Conservation (phyloP, 2,113 vertebrate genomes). For the Oxyura jamaicensis region DNA sequence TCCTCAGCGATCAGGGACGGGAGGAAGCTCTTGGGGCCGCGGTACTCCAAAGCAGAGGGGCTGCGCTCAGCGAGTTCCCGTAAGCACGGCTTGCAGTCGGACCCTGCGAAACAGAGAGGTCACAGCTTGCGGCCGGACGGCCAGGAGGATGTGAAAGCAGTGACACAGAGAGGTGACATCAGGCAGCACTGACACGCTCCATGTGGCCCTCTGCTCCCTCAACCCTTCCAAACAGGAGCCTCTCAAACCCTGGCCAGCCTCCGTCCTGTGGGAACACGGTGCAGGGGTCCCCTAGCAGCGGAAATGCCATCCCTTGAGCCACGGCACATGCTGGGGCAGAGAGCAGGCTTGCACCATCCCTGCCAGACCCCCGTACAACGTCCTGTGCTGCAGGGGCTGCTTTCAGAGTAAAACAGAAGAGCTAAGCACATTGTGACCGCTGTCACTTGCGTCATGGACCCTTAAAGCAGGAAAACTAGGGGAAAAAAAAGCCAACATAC, state of each 20-base stretch:
- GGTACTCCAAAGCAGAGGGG: slow-evolving; percentile 41
- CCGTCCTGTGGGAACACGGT: not conserved
- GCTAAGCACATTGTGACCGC: not conserved
- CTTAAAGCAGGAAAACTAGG: not conserved
- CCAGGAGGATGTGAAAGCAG: not conserved
- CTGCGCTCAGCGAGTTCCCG: slow-evolving; percentile 21
- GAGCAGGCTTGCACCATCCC: not conserved
- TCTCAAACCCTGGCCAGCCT: not conserved
- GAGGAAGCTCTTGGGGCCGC: slow-evolving; percentile 69
- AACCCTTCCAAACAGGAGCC: not conserved
- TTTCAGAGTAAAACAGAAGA: not conserved
- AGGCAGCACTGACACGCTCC: not conserved
- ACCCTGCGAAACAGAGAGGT: slow-evolving; percentile 74
- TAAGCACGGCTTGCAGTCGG: slow-evolving; percentile 84
- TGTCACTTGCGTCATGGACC: not conserved
- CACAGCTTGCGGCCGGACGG: not conserved
- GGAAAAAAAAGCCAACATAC: not conserved
- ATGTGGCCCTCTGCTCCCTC: accelerated
- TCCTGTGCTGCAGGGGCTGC: not conserved
- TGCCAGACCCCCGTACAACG: not conserved
- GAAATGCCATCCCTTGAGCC: not conserved
- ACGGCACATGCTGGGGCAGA: not conserved
- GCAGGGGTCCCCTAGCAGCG: not conserved
- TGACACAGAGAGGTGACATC: not conserved
- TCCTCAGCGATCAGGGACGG: slow-evolving; percentile 76